Evolutionary conservation across 2,113 vertebrate genomes (phyloP).

Genomic region (Rynchops niger): DNA sequence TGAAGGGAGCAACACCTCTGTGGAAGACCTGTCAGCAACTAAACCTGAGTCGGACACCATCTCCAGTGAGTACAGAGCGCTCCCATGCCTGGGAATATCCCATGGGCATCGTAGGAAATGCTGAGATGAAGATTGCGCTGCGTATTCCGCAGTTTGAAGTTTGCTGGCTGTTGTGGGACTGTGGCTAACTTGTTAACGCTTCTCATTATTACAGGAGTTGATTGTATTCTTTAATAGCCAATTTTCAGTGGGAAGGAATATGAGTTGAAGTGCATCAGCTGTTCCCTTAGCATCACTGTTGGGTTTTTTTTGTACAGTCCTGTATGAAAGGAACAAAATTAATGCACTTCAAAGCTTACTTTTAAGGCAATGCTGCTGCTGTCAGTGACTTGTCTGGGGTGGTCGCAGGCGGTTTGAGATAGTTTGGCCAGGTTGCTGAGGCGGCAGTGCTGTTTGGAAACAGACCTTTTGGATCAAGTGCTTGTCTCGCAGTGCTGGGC

Average conservation of each 20-base stretch:
- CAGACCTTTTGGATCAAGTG: neutral
- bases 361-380: neutral
- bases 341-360: neutral
- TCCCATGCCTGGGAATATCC: neutral
- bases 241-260: neutral
- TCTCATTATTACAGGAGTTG: neutral
- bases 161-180: neutral
- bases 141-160: neutral
- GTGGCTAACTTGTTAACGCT: neutral
- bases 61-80: conserved; percentile 82
- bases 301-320: neutral
- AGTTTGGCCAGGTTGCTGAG: neutral
- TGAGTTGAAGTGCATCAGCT: neutral
- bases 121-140: neutral
- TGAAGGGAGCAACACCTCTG: conserved; percentile 78
- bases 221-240: neutral
- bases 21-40: conserved; percentile 77
- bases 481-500: neutral
- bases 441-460: neutral
- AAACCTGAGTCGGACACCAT: conserved; percentile 85
- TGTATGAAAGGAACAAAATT: neutral
- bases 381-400: rapidly evolving
- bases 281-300: neutral
- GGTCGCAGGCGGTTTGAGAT: neutral
- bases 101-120: rapidly evolving